Percentiles rank a stretch among this genome's conserved stretches.
phyloP scores from a whole-genome alignment of 2,888 invertebrate species.

The Hirtodrosophila histrioides region DNA sequence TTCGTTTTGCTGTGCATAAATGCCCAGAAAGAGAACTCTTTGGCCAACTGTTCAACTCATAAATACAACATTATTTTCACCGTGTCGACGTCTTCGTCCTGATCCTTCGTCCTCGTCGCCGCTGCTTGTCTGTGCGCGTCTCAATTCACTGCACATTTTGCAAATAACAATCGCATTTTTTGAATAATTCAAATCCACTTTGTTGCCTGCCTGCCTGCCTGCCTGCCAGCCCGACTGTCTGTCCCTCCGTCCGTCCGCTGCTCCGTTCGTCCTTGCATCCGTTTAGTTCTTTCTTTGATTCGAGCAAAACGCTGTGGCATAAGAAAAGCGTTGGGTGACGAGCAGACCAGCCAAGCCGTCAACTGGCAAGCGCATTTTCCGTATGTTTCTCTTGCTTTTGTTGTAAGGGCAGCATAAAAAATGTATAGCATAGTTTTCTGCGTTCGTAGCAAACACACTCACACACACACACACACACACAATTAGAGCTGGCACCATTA shows the following conservation, averaged over 20 bases:
- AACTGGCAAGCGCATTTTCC: constrained; percentile 69
- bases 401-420: constrained; percentile 61
- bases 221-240: constrained; percentile 8
- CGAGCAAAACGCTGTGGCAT: constrained; percentile 59
- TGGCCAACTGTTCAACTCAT: constrained; percentile 66
- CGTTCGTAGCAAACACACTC: constrained; percentile 37
- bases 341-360: constrained; percentile 33
- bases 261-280: constrained; percentile 22
- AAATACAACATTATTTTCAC: constrained; percentile 74
- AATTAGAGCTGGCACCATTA: constrained; percentile 55
- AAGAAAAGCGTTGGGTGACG: constrained; percentile 54
- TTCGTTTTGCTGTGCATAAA: constrained; percentile 8
- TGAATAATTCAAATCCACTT: constrained; percentile 79
- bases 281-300: constrained; percentile 44
- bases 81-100: constrained; percentile 52
- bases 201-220: constrained; percentile 64
- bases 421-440: constrained; percentile 77
- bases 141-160: constrained; percentile 80
- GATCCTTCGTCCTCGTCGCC: constrained; percentile 1
- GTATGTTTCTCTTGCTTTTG: constrained; percentile 42
- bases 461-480: constrained; percentile 9
- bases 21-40: not conserved
- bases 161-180: constrained; percentile 80
- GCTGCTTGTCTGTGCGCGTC: constrained; percentile 69
- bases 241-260: constrained; percentile 14